Base-by-base conservation (phyloP, 2,888 invertebrate species). In the Epistrophella euchroma region DNA sequence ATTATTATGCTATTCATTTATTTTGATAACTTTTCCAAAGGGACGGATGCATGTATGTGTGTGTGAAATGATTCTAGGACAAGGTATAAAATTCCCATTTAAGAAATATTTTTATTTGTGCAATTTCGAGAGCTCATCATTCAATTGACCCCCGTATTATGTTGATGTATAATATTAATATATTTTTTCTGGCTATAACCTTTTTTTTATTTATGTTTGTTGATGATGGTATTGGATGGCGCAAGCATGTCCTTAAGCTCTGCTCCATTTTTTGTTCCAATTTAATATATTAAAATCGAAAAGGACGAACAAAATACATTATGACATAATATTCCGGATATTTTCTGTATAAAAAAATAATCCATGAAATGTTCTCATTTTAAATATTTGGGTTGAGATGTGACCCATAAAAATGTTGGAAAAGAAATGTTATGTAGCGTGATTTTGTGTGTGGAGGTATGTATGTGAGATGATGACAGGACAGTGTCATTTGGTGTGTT, bases 201-300 rank as follows among this genome's bases (percentile, higher is more conserved):
- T 64, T 62, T 77, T 73, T 66, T 55, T 66, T 55, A 35, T 55
- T 43, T 68, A 6, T n/a, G 15, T 45, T 17, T n/a, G 17, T n/a
- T n/a, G n/a, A 35, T 43, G 62, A 17, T 40, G 62, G 22, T 62
- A 75, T 70, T 43, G 28, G 43, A 73, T 77, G 45, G 43, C 55
- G 71, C 43, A 68, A 68, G 58, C 43, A 79, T 75, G 45, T 64
- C 70, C 79, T n/a, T 35, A 43, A 68, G 64, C 58, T 17, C 45
- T 32, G 45, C n/a, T 79, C 84, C 43, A 75, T 79, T 80, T 84
- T 47, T 84, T 47, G 40, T 78, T 74, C 55, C 80, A 84, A 84
- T 84, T 84, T 80, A 84, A 80, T 84, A 80, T 75, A 84, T 84
- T 80, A 84, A 84, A 84, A 84, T 79, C 74, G 74, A 72, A 68